phyloP scores from a whole-genome alignment of 2,888 invertebrate species.

The Strigamia maritima region DNA sequence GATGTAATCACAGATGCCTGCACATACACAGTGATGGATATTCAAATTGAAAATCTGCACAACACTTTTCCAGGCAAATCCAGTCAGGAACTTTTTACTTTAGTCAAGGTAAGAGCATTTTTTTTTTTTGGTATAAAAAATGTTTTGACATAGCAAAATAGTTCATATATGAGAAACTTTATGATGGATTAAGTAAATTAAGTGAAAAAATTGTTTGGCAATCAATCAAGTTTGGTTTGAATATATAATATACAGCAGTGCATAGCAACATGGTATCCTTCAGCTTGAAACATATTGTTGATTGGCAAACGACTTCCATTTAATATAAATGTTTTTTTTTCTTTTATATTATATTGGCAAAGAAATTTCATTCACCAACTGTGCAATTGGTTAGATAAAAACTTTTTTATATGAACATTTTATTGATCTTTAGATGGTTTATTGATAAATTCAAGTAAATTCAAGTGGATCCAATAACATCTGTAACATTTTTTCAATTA shows the following conservation, averaged over 20 bases:
- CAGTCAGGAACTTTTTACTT: constrained; percentile 43
- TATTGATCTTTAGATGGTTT: neutral
- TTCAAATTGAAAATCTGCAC: constrained; percentile 43
- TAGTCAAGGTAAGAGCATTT: constrained; percentile 43
- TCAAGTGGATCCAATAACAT: neutral
- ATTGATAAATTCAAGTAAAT: neutral
- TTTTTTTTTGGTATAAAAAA: neutral
- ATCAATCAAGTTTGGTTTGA: too few relatives aligned
- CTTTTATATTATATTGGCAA: neutral
- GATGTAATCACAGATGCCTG: constrained; percentile 44
- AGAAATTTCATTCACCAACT: neutral
- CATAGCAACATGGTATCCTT: too few relatives aligned
- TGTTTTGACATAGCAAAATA: too few relatives aligned
- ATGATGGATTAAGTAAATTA: neutral
- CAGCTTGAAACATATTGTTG: neutral
- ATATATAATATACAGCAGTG: too few relatives aligned
- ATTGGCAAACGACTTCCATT: neutral
- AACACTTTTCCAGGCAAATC: constrained; percentile 45
- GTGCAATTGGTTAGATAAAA: neutral
- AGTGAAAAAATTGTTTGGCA: neutral
- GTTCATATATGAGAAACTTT: too few relatives aligned
- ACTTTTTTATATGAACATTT: neutral
- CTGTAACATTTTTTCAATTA: neutral
- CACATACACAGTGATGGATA: constrained; percentile 44
- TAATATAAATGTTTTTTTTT: neutral